phyloP scores from a whole-genome alignment of 2,797 vertebrate species.

The Betta splendens region DNA sequence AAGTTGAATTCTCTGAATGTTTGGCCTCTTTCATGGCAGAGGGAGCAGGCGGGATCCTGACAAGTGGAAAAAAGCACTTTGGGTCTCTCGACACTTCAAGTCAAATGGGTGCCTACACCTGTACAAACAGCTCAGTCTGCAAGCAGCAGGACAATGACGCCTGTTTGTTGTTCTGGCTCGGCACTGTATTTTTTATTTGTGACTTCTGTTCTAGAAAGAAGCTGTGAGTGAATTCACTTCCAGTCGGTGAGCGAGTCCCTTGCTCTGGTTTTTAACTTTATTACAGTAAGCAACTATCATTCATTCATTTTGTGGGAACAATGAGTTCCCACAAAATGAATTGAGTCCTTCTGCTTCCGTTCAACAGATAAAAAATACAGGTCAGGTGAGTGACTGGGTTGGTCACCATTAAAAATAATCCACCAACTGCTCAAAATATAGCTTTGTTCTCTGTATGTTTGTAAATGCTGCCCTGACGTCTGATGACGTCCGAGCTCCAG shows the following conservation, averaged over 20 bases:
- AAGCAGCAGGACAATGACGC: not conserved
- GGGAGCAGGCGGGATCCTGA: conserved; percentile 34
- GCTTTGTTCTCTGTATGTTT: not conserved
- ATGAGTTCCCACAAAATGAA: too few species aligned
- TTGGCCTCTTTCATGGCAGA: conserved; percentile 45
- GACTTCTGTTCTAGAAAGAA: conserved; percentile 7
- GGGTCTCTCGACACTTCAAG: conserved; percentile 29
- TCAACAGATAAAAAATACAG: not conserved
- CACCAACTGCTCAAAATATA: not conserved
- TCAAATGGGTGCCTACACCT: conserved; percentile 34
- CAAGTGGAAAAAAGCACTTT: conserved; percentile 41
- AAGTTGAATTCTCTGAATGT: conserved; percentile 52
- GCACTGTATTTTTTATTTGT: not conserved
- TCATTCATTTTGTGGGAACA: too few species aligned
- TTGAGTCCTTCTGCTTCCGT: not conserved
- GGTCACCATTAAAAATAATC: not conserved
- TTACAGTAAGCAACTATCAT: conserved; percentile 29
- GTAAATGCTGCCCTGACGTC: not conserved
- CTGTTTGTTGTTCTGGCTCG: conserved; percentile 13
- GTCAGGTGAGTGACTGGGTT: not conserved
- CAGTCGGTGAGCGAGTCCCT: too few species aligned
- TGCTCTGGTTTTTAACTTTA: conserved; percentile 14
- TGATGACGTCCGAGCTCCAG: conserved; percentile 6
- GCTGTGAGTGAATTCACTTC: not conserved
- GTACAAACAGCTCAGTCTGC: conserved; percentile 18